Base-by-base conservation (phyloP, 2,113 vertebrate species). In the Onychostoma macrolepis region DNA sequence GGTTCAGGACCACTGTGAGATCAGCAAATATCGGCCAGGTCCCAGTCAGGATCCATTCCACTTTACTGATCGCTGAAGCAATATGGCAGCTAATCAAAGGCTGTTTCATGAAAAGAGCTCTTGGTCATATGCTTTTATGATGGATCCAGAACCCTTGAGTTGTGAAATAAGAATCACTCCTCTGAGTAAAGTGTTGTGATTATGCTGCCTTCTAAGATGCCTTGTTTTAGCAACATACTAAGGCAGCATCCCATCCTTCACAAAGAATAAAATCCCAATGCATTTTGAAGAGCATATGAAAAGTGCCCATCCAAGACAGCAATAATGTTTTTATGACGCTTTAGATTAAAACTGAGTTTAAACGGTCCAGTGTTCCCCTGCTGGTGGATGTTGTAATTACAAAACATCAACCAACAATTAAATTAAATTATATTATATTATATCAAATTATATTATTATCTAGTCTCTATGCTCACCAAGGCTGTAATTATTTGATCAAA, bases 31-130 rank as follows among this genome's bases (percentile, higher is more conserved):
- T 67, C 50, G 63, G 19, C 8, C 38, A 33, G 67, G 26, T 36
- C 45, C 41, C 33, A 74, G 41, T 45, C 36, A 45, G 72, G 38
- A 36, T 56, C 28, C 1, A 58, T 76, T 87, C n/a, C 28, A 77
- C 86, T 65, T 33, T 30, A 63, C 53, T 65, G 65, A 71, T 41
- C 9, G 0, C 45, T 72, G 36, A 28, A 80, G 65, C 36, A 11
- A 56, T 61, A 61, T 69, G 50, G 33, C 85, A 74, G 85, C 85
- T 81, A 86, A 81, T 74, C 36, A 86, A 81, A 86, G 10, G 50
- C 26, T 45, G 36, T 30, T 72, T 80, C 30, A 43, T 86, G 65
- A 80, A 80, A 28, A 72, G 2, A 80, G 65, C 26, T 38, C 36
- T 61, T 67, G 69, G 15, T 38, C 26, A n/a, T 15, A 28, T 43